Base-by-base conservation (phyloP, 2,113 vertebrate species). In the Albula goreensis region DNA sequence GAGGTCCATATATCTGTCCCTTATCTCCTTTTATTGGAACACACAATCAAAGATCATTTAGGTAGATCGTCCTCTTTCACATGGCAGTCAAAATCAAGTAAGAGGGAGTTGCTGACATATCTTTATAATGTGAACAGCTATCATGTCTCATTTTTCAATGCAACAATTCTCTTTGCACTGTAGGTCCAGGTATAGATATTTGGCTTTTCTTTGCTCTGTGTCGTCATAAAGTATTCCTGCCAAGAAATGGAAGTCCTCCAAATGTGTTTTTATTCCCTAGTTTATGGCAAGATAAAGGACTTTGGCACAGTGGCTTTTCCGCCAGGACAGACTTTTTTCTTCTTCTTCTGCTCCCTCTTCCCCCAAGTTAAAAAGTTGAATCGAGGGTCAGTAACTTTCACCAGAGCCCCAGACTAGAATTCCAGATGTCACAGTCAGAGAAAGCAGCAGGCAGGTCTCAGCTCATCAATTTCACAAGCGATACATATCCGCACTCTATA, bases 371-470 rank as follows among this genome's bases (percentile, higher is more conserved):
- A 91, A 96, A 95, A 97, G 97, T 97, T 98, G 97, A 98, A 96
- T 96, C 94, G 89, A 92, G 95, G 97, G 97, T 98, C 97, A 97
- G 95, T 92, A 93, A 95, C 94, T 96, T 94, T 96, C 93, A 93
- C 93, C 93, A 93, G 94, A 95, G 95, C 94, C 92, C 94, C 95
- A 96, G 96, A 97, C 97, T 96, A 94, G 94, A 97, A 97, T 97
- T 97, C 97, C 97, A 97, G 97, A 97, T 97, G 97, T 95, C 94
- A 91, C 91, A 95, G 95, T 94, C 95, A 92, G 95, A 93, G 91
- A 93, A 22, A 89, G 91, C 88, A 87, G 88, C 85, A 74, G 88
- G 90, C 92, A 90, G 89, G 95, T 96, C 96, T 96, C 95, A 95
- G 94, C 93, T 96, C 97, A 97, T 97, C 96, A 97, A 96, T 96